Percentiles rank a stretch among this genome's conserved stretches.
These are phyloP conservation scores for Pyrrhia umbra DNA, from an alignment of 2,888 invertebrate genomes.

Conservation along the genomic window DNA sequence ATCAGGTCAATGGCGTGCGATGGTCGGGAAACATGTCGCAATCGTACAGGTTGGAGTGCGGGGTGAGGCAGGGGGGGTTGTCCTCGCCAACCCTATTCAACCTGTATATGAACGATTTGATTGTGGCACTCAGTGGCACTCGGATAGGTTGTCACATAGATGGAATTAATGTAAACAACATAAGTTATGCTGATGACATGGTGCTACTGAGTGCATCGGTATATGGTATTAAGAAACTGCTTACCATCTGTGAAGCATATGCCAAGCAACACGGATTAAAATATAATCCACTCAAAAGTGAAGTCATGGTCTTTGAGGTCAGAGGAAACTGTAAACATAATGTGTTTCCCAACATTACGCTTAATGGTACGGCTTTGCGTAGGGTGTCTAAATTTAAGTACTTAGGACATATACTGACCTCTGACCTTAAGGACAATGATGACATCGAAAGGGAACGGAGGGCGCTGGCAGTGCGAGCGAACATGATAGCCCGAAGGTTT, in stretches of 20 bases:
- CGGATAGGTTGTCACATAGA: too few relatives aligned
- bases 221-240: not conserved
- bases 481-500: too few relatives aligned
- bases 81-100: slow-evolving; percentile 1
- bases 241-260: not conserved
- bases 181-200: too few relatives aligned
- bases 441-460: too few relatives aligned
- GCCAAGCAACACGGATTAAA: slow-evolving; percentile 6
- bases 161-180: too few relatives aligned
- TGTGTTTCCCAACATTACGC: not conserved
- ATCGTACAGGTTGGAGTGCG: not conserved
- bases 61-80: not conserved
- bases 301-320: too few relatives aligned
- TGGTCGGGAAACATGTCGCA: not conserved
- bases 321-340: slow-evolving; percentile 2
- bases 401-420: slow-evolving; percentile 7
- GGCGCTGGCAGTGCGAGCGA: too few relatives aligned
- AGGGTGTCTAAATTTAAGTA: slow-evolving; percentile 11
- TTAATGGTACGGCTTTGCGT: not conserved
- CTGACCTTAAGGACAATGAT: too few relatives aligned
- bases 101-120: too few relatives aligned
- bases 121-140: too few relatives aligned
- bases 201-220: not conserved
- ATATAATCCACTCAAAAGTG: slow-evolving; percentile 7
- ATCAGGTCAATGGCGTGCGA: not conserved